Evolutionary conservation across 2,797 vertebrate species (phyloP).

Genomic region (Sphenopsis melanotis): DNA sequence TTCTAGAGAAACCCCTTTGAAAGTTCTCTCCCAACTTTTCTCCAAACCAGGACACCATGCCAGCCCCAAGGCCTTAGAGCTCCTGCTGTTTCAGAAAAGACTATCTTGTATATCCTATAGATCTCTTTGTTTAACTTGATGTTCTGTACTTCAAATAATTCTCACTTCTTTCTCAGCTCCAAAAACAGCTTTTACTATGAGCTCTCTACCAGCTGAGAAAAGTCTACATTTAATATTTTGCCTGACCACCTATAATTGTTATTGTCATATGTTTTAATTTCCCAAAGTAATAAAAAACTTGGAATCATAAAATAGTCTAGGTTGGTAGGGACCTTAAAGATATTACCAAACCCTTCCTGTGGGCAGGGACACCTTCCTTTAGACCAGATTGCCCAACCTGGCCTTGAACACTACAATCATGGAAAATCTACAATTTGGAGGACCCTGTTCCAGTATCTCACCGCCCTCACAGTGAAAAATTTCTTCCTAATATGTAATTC

Average conservation of each 20-base stretch:
- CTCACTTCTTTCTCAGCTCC: background rate
- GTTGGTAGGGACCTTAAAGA: background rate
- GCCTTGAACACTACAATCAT: background rate
- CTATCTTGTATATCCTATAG: background rate
- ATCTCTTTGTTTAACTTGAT: background rate
- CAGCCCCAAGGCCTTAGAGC: background rate
- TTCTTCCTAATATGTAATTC: background rate
- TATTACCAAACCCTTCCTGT: background rate
- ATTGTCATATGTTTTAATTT: background rate
- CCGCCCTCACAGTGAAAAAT: fast-evolving
- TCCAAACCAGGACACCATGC: background rate
- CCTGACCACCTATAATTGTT: background rate
- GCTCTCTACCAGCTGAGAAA: background rate
- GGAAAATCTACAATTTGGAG: background rate
- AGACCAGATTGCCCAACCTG: background rate
- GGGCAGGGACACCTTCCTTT: no score
- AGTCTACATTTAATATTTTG: background rate
- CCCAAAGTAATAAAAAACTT: background rate
- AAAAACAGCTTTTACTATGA: background rate
- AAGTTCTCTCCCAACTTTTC: background rate
- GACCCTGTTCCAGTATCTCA: background rate
- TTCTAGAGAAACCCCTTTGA: background rate
- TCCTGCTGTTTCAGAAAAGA: background rate
- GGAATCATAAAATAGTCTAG: background rate
- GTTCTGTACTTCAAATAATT: background rate